Conservation (phyloP, 35 echinoderm and acorn worm genomes). For the Ophioderma brevispina region DNA sequence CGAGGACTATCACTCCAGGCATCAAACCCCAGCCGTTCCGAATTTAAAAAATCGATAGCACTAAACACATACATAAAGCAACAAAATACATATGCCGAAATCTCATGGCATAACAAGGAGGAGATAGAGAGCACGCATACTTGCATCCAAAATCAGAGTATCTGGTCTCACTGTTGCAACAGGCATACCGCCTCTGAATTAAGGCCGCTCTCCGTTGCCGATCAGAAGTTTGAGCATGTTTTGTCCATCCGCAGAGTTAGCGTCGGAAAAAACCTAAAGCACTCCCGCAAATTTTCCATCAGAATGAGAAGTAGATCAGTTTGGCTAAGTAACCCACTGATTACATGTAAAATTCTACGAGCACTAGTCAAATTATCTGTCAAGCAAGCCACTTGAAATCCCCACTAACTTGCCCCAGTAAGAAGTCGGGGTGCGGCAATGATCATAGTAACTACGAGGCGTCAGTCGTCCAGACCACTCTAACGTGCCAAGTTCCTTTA, state of each 20-base stretch:
- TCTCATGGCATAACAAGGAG: background rate
- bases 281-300: background rate
- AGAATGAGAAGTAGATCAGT: background rate
- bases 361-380: background rate
- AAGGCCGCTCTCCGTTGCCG: background rate
- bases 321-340: no score
- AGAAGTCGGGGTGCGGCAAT: background rate
- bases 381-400: constrained; percentile 12
- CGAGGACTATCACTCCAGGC: no score
- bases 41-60: background rate
- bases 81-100: background rate
- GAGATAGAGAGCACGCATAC: background rate
- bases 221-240: background rate
- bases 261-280: background rate
- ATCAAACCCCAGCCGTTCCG: background rate
- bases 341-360: background rate
- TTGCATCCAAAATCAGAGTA: background rate
- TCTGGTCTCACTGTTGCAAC: background rate
- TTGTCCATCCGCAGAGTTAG: background rate
- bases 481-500: background rate
- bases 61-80: background rate
- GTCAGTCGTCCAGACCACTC: background rate
- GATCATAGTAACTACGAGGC: constrained; percentile 9
- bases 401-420: background rate
- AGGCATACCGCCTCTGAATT: background rate